Evolutionary conservation across 2,888 invertebrate species (phyloP), one percentile per base, ranked within the genome.

Genomic region (Colostygia pectinataria): DNA sequence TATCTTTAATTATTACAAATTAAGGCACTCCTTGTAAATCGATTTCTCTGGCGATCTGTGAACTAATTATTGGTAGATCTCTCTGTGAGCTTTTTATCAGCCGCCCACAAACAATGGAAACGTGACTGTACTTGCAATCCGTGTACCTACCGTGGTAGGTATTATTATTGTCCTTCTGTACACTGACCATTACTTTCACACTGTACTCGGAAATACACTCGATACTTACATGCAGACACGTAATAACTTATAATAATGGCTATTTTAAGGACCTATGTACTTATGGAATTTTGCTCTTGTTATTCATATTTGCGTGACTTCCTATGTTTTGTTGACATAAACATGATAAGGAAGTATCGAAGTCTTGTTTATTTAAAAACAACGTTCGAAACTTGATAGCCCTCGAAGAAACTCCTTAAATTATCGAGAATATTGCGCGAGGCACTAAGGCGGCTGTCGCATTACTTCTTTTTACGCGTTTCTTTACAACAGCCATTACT

Each of bases 111-210:
- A 89, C 88, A 88, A 89, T 88, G 88, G 82, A 68, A 82, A 88
- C 90, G 90, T 90, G 89, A 88, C 83, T 77, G 80, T 63, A 83
- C 78, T 88, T 70, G 76, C 72, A 78, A 86, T 81, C 74, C 71
- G 58, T 48, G 46, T 53, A 55, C 65, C 65, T n/a, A n/a, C n/a
- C n/a, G n/a, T n/a, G n/a, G 63, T 71, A 72, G 20, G 6, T 20
- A 20, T 77, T 74, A 75, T 76, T 74, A 75, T 63, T 53, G 44
- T 41, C 50, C 51, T 44, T 46, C 47, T 48, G 32, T 41, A 25
- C 13, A 24, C 28, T 18, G 29, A 33, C 43, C 29, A 23, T 31
- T 32, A 37, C 41, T 40, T 48, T 41, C 36, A 41, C 40, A 48
- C 24, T 32, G 44, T 15, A 25, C 42, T 40, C 40, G 34, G 29